These are phyloP conservation scores for Sula dactylatra DNA, from an alignment of 2,113 vertebrate genomes.

Conservation along the genomic window DNA sequence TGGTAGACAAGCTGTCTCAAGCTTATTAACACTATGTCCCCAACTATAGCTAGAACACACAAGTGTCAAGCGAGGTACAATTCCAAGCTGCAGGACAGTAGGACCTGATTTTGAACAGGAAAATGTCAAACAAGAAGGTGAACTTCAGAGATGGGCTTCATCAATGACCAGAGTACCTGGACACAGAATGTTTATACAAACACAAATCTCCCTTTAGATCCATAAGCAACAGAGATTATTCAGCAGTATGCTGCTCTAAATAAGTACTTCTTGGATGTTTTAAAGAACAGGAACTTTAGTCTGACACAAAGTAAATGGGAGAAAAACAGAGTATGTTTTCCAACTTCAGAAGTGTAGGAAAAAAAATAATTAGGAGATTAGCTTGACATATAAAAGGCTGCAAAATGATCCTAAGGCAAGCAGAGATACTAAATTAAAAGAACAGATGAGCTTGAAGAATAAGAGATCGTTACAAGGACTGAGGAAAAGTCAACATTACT, in stretches of 20 bases:
- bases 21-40: not conserved
- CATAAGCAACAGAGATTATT: not conserved
- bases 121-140: not conserved
- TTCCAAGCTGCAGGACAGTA: not conserved
- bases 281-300: not conserved
- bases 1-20: not conserved
- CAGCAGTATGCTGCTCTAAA: not conserved
- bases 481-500: not conserved
- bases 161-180: not conserved
- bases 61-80: not conserved
- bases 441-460: not conserved
- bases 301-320: not conserved
- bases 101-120: not conserved
- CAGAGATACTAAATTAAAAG: not conserved
- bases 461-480: not conserved
- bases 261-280: not conserved
- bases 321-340: not conserved
- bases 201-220: not conserved
- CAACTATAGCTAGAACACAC: rapidly evolving
- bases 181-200: not conserved
- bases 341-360: not conserved
- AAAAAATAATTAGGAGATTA: not conserved
- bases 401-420: not conserved
- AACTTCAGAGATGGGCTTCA: not conserved
- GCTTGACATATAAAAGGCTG: not conserved